phyloP scores from a whole-genome alignment of 2,113 vertebrate species.

The Cathartes aura region DNA sequence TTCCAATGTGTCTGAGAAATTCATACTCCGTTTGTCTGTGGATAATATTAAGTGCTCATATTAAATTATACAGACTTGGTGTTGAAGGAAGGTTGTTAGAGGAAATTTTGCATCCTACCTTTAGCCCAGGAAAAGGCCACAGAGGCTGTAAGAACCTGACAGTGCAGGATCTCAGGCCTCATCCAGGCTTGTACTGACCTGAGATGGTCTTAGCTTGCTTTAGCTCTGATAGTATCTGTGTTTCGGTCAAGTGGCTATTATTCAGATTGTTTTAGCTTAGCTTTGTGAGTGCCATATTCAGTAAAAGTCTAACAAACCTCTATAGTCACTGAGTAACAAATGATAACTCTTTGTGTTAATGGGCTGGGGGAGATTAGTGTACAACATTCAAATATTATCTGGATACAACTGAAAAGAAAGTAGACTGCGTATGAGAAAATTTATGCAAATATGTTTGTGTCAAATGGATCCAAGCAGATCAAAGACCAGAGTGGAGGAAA shows the following conservation, averaged over 20 bases:
- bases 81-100: background rate
- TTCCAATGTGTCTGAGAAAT: background rate
- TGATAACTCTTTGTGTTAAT: background rate
- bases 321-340: background rate
- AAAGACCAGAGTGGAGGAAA: background rate
- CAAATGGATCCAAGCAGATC: background rate
- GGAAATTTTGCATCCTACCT: background rate
- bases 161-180: background rate
- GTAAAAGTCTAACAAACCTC: background rate
- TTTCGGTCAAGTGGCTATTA: background rate
- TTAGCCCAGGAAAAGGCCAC: background rate
- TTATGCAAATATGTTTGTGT: background rate
- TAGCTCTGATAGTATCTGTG: background rate
- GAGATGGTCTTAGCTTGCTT: background rate
- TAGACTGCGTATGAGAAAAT: background rate
- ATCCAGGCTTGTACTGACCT: background rate
- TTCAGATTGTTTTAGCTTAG: background rate
- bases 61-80: background rate
- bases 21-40: background rate
- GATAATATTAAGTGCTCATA: background rate
- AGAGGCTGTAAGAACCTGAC: fast-evolving
- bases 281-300: background rate
- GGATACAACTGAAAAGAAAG: background rate
- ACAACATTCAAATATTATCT: background rate
- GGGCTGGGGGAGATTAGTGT: fast-evolving